phyloP scores from a whole-genome alignment of 2,888 invertebrate species.

The Calliopum simillimum region DNA sequence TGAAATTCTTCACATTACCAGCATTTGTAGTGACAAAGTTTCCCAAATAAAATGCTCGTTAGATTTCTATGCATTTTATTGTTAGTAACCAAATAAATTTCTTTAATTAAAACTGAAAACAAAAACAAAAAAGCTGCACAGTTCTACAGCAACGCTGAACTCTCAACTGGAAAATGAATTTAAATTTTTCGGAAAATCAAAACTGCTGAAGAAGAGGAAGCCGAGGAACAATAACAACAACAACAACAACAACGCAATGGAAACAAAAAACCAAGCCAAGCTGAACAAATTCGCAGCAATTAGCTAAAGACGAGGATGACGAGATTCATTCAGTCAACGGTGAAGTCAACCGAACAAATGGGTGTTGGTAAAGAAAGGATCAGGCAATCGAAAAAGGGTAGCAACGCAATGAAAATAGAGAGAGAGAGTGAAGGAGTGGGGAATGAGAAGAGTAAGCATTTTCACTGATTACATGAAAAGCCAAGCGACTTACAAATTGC shows the following conservation, averaged over 20 bases:
- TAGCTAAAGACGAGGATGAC: conserved; percentile 33
- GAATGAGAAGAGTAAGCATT: not conserved
- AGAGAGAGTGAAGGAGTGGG: not conserved
- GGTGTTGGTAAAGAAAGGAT: not conserved
- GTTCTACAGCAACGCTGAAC: not conserved
- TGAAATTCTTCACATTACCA: no score
- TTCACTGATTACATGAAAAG: conserved; percentile 24
- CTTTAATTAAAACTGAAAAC: conserved; percentile 23
- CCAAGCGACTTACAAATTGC: conserved; percentile 34
- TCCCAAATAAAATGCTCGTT: no score
- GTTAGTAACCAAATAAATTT: conserved; percentile 3
- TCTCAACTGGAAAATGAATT: not conserved
- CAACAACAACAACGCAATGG: conserved; percentile 22
- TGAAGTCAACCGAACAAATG: conserved; percentile 8
- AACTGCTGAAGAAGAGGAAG: not conserved
- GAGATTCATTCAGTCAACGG: conserved; percentile 25
- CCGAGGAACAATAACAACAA: conserved; percentile 3
- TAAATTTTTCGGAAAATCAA: conserved; percentile 21
- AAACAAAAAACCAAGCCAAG: conserved; percentile 34
- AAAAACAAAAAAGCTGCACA: conserved; percentile 9
- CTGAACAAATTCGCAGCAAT: conserved; percentile 42
- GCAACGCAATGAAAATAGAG: not conserved
- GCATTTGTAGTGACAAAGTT: no score
- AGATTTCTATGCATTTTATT: no score
- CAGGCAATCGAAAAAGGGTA: not conserved